Evolutionary conservation across 2,888 invertebrate genomes (phyloP).

Genomic region (Lepeophtheirus nordmannii): DNA sequence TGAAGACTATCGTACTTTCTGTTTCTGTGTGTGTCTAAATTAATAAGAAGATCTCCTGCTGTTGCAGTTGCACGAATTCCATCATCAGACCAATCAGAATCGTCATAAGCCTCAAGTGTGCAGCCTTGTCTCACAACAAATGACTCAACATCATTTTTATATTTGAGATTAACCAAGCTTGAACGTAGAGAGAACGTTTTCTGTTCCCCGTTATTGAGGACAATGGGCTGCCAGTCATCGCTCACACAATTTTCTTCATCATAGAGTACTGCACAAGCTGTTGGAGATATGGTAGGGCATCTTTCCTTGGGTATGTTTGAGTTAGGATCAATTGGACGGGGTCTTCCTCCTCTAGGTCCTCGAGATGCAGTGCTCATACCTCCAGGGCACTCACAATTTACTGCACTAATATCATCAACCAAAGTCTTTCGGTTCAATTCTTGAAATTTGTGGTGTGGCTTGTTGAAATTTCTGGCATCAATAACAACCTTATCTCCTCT

Average conservation of each 20-base stretch:
- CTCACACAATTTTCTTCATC: conserved; percentile 10
- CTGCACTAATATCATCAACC: conserved; percentile 10
- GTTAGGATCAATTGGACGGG: neutral
- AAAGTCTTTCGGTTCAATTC: neutral
- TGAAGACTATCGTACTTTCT: neutral
- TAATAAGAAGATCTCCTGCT: neutral
- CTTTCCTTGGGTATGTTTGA: neutral
- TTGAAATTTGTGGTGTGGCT: neutral
- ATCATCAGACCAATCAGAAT: neutral
- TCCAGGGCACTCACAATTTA: conserved; percentile 4
- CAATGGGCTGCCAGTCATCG: conserved; percentile 2
- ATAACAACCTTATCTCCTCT: conserved; percentile 7
- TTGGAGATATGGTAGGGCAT: neutral
- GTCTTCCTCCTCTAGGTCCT: neutral
- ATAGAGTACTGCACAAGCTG: conserved; percentile 10
- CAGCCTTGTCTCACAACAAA: conserved; percentile 14
- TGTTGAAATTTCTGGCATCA: conserved; percentile 12
- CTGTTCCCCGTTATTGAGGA: conserved; percentile 9
- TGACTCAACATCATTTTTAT: conserved; percentile 8
- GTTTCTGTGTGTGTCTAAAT: neutral
- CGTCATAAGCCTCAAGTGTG: neutral
- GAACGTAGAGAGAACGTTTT: neutral
- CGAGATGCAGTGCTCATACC: neutral
- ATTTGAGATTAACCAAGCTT: neutral
- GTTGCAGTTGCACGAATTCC: neutral